phyloP scores from a whole-genome alignment of 1,140 invertebrate species.

The Bombus haemorrhoidalis region DNA sequence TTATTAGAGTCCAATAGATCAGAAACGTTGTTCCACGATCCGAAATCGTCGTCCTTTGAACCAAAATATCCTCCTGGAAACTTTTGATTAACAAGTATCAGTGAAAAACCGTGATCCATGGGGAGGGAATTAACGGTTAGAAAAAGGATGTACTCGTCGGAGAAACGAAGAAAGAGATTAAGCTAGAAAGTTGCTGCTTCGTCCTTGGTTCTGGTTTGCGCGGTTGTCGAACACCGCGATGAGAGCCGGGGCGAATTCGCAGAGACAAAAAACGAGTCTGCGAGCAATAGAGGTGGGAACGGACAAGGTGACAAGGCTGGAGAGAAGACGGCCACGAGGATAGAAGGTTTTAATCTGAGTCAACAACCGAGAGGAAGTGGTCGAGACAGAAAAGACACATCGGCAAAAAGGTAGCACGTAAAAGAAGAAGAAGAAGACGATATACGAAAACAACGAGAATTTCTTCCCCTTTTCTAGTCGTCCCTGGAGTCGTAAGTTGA shows the following conservation, averaged over 20 bases:
- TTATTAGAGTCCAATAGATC: no score
- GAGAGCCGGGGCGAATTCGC: constrained; percentile 2
- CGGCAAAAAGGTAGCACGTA: neutral
- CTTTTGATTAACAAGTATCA: constrained; percentile 51
- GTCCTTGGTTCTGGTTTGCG: neutral
- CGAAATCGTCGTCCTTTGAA: constrained; percentile 20
- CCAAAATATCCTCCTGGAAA: neutral
- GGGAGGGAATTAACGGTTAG: constrained; percentile 10
- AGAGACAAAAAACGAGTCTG: constrained; percentile 18
- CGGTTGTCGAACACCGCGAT: neutral
- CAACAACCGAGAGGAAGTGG: constrained; percentile 1
- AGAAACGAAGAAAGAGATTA: constrained; percentile 43
- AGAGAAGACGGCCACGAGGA: neutral
- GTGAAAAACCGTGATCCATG: neutral
- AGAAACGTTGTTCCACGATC: no score
- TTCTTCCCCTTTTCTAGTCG: constrained; percentile 8
- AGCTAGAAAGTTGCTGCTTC: constrained; percentile 14
- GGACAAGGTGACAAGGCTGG: neutral
- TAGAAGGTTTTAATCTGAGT: constrained; percentile 44
- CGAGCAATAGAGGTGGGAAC: neutral
- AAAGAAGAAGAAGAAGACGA: neutral
- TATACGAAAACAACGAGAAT: constrained; percentile 4
- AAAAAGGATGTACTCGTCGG: constrained; percentile 30
- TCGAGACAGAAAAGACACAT: neutral
- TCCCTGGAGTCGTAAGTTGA: neutral